Evolutionary conservation across 2,888 invertebrate genomes (phyloP).

Genomic region (Glaucopsyche alexis): DNA sequence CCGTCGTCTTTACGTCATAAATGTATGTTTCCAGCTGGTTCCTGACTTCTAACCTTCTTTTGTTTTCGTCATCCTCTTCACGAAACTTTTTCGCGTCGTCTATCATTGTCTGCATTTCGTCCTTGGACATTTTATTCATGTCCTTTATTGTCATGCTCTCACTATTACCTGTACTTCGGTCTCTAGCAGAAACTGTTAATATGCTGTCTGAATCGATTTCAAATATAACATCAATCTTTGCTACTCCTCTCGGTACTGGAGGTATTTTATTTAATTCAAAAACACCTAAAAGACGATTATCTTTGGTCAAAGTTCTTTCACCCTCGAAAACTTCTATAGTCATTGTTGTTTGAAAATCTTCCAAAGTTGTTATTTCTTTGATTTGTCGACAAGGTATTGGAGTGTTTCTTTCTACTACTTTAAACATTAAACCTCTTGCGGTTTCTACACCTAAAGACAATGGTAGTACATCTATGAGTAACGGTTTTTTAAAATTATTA

Average conservation of each 20-base stretch:
- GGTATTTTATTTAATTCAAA: conserved; percentile 59
- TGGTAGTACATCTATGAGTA: conserved; percentile 60
- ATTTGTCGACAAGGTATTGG: conserved; percentile 57
- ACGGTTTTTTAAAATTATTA: conserved; percentile 48
- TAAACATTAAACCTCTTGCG: conserved; percentile 60
- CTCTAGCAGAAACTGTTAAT: conserved; percentile 56
- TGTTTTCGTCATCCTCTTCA: conserved; percentile 58
- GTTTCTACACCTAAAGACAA: conserved; percentile 63
- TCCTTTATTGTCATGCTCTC: conserved; percentile 54
- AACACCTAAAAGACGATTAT: conserved; percentile 60
- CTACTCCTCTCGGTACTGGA: conserved; percentile 59
- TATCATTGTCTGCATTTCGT: conserved; percentile 57
- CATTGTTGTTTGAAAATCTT: conserved; percentile 62
- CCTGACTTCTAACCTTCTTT: conserved; percentile 53
- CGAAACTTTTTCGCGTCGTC: conserved; percentile 52
- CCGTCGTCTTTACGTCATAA: conserved; percentile 52
- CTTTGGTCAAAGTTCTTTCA: conserved; percentile 57
- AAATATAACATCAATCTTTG: conserved; percentile 62
- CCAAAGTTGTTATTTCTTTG: conserved; percentile 60
- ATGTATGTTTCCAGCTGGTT: conserved; percentile 63
- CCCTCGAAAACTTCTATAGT: conserved; percentile 67
- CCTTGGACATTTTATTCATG: conserved; percentile 51
- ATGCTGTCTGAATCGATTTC: conserved; percentile 57
- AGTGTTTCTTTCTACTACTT: conserved; percentile 59
- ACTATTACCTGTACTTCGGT: conserved; percentile 53